Evolutionary conservation across 2,113 vertebrate species (phyloP).

Genomic region (Hiodon alosoides): DNA sequence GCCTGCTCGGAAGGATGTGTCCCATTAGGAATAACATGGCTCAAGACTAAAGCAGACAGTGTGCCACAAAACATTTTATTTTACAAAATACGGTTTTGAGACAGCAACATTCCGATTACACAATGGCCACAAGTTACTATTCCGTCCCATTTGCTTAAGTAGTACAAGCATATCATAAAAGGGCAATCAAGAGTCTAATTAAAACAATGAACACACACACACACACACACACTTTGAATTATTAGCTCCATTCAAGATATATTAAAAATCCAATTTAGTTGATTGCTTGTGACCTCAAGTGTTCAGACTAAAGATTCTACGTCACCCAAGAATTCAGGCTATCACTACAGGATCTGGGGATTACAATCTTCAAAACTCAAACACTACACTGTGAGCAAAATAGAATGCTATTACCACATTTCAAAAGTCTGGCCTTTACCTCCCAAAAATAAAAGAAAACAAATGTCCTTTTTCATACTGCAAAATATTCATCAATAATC

Average conservation of each 20-base stretch:
- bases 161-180: not conserved
- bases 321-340: constrained; percentile 9
- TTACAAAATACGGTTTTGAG: not conserved
- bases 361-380: not conserved
- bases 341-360: not conserved
- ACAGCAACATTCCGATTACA: not conserved
- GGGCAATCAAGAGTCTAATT: not conserved
- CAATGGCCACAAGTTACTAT: too few species aligned
- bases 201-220: too few species aligned
- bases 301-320: not conserved
- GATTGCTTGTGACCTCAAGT: not conserved
- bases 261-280: not conserved
- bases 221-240: too few species aligned
- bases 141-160: too few species aligned
- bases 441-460: not conserved
- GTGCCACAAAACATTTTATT: not conserved
- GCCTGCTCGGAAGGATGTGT: not conserved
- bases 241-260: too few species aligned
- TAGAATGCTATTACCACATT: not conserved
- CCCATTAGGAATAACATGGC: not conserved
- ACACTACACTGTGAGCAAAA: not conserved
- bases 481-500: not conserved
- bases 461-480: not conserved
- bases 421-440: not conserved
- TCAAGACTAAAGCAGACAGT: not conserved